phyloP scores from a whole-genome alignment of 2,797 vertebrate genomes.

The Vespertilio murinus region DNA sequence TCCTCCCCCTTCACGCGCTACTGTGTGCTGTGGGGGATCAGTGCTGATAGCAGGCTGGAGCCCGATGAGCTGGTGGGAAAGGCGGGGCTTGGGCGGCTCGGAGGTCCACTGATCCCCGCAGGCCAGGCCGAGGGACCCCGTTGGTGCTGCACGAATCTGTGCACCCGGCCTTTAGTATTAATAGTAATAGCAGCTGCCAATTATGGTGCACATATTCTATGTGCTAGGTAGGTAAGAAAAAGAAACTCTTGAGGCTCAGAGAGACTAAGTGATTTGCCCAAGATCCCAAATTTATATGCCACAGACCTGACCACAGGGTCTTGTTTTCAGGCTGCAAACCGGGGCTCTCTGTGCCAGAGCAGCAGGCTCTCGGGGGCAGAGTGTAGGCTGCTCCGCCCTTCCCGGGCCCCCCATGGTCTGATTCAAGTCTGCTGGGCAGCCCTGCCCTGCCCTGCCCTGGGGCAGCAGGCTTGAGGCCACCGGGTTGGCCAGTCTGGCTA shows the following conservation, averaged over 20 bases:
- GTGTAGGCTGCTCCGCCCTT: not conserved
- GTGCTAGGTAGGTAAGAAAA: not conserved
- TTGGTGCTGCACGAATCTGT: too few relatives aligned
- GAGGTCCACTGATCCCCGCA: too few relatives aligned
- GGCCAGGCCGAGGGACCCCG: too few relatives aligned
- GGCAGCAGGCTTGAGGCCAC: slow-evolving; percentile 32
- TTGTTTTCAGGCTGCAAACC: not conserved
- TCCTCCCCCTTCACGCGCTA: too few relatives aligned
- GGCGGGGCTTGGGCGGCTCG: rapidly evolving
- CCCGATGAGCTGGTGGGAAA: too few relatives aligned
- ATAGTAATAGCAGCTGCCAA: not conserved
- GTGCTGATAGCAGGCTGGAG: too few relatives aligned
- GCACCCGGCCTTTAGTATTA: not conserved
- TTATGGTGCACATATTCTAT: not conserved
- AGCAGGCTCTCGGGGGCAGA: not conserved
- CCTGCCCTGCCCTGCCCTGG: not conserved
- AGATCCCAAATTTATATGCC: not conserved
- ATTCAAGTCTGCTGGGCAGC: not conserved
- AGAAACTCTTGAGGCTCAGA: not conserved
- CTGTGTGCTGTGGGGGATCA: too few relatives aligned
- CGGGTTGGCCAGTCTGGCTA: slow-evolving; percentile 13
- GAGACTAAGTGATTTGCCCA: not conserved
- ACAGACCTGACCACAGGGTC: not conserved
- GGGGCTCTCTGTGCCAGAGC: not conserved
- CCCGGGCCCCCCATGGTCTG: not conserved